phyloP scores from a whole-genome alignment of 2,888 invertebrate species.

The Blera fallax region DNA sequence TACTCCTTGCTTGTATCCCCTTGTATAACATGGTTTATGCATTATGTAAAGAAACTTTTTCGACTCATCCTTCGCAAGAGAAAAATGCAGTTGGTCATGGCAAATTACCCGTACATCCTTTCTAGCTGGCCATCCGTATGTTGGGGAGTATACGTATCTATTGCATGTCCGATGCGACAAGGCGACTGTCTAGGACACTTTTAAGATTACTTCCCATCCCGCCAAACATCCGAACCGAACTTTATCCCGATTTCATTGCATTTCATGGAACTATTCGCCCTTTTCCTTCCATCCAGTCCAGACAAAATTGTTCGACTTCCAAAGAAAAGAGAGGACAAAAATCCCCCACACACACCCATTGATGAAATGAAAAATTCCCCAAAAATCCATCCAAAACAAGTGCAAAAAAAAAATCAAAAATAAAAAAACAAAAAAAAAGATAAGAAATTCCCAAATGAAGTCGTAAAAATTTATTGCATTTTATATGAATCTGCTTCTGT shows the following conservation, averaged over 20 bases:
- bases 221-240: conserved; percentile 11
- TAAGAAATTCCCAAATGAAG: conserved; percentile 66
- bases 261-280: conserved; percentile 15
- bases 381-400: not conserved
- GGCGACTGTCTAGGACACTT: conserved; percentile 53
- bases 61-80: not conserved
- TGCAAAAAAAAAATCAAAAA: not conserved
- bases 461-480: conserved; percentile 73
- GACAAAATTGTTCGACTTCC: conserved; percentile 23
- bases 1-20: not conserved
- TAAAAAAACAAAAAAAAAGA: conserved; percentile 6
- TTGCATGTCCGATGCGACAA: conserved; percentile 15
- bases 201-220: conserved; percentile 31
- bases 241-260: conserved; percentile 43
- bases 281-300: not conserved
- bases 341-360: not conserved
- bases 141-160: not conserved
- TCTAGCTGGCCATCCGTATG: conserved; percentile 47
- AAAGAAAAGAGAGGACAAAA: not conserved
- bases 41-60: conserved; percentile 57
- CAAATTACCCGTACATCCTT: conserved; percentile 66
- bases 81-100: conserved; percentile 58
- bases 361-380: conserved; percentile 27
- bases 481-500: conserved; percentile 64
- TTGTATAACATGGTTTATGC: conserved; percentile 59